phyloP scores from a whole-genome alignment of 2,888 invertebrate species.

The Argyra leucocephala region DNA sequence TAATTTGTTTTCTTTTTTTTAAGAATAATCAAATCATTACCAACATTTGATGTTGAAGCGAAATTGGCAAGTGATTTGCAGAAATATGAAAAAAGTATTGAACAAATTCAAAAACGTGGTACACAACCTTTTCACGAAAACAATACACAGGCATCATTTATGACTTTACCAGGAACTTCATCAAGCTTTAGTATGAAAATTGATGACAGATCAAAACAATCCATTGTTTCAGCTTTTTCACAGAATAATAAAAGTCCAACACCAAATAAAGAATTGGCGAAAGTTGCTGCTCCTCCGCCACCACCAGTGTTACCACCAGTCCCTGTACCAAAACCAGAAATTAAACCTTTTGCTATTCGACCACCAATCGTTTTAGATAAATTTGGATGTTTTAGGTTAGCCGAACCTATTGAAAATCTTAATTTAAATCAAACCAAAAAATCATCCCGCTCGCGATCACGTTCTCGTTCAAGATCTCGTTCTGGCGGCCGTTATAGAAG shows the following conservation, averaged over 20 bases:
- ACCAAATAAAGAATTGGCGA: conserved; percentile 20
- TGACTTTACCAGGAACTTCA: conserved; percentile 18
- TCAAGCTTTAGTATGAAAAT: conserved; percentile 21
- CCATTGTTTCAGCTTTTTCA: conserved; percentile 16
- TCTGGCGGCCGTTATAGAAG: conserved; percentile 29
- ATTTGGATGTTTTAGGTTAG: conserved; percentile 61
- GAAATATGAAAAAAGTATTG: conserved; percentile 38
- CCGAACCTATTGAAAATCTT: conserved; percentile 45
- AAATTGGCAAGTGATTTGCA: conserved; percentile 32
- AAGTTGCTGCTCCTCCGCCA: conserved; percentile 20
- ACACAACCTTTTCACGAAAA: not conserved
- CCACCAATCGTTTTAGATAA: conserved; percentile 58
- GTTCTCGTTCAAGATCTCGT: conserved; percentile 21
- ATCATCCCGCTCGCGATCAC: conserved; percentile 23
- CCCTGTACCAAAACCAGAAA: conserved; percentile 39
- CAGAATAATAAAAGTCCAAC: conserved; percentile 11
- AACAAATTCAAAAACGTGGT: conserved; percentile 26
- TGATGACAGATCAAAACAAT: not conserved
- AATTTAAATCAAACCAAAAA: conserved; percentile 18
- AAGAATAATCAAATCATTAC: conserved; percentile 57
- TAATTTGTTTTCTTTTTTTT: conserved; percentile 18
- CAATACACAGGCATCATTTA: conserved; percentile 8
- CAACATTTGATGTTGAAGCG: conserved; percentile 51
- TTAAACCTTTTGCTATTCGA: conserved; percentile 34
- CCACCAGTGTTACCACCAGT: conserved; percentile 22